A percentile compares a stretch with the other conserved stretches of the same genome.
phyloP scores from a whole-genome alignment of 2,797 vertebrate species.

The Urophycis tenuis region DNA sequence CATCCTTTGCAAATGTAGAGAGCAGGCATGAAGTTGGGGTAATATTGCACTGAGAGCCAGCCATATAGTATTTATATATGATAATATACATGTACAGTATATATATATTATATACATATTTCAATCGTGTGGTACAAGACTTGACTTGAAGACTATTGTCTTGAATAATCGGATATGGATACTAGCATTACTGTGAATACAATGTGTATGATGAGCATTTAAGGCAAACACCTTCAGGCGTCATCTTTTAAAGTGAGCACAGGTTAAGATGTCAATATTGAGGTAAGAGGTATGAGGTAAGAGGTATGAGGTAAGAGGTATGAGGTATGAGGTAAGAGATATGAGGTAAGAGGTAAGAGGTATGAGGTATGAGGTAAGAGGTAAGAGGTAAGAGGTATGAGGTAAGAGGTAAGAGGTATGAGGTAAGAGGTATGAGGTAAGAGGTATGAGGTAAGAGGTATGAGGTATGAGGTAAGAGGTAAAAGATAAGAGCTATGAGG shows the following conservation, averaged over 20 bases:
- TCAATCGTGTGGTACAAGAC: background rate
- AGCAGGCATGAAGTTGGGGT: background rate
- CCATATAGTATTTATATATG: background rate
- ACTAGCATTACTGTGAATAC: background rate
- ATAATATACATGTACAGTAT: no score
- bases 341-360: no score
- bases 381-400: no score
- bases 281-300: background rate
- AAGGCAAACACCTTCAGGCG: background rate
- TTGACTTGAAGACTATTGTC: background rate
- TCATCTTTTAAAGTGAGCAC: background rate
- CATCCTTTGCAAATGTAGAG: constrained; percentile 1
- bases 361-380: no score
- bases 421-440: no score
- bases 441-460: no score
- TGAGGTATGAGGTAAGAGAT: no score
- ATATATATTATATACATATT: background rate
- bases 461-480: no score
- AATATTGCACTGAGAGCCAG: background rate
- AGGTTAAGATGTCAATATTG: background rate
- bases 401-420: no score
- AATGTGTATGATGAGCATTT: background rate
- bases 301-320: no score
- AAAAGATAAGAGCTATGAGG: no score
- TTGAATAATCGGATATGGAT: background rate